Base-by-base conservation (phyloP, 2,113 vertebrate genomes). In the Pitta sordida region DNA sequence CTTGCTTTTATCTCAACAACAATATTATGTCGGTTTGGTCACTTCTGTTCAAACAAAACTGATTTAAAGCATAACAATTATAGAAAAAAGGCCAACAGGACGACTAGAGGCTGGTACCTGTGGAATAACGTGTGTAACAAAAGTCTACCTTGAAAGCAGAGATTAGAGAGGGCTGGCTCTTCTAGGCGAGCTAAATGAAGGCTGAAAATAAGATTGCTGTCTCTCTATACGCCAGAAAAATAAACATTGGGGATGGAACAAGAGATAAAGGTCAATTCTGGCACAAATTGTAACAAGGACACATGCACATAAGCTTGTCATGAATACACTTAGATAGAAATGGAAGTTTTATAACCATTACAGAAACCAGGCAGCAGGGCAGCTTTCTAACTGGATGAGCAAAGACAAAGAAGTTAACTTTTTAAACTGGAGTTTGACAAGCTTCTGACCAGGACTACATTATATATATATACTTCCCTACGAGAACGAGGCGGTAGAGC, bases 1-100 rank as follows among this genome's bases (percentile, higher is more conserved):
- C 55, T 88, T 74, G 67, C 79, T 94, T 94, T 96, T 69, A 94
- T 91, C 75, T 90, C 79, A 73, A 75, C 82, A 83, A 71, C 41
- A 80, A 43, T 62, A 90, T 73, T 59, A 76, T 23, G 46, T 53
- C 90, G 55, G 59, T 85, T 91, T 65, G 59, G 85, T 77, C 85
- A 88, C 21, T 77, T 69, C 64, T 5, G n/a, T 65, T 91, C 70
- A 80, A 76, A 65, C 26, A 77, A 85, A 91, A 65, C 43, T 36
- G 73, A 93, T 93, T 74, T 90, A 37, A 95, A 83, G 67, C 7
- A 11, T 51, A 91, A 86, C 59, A 80, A 80, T 48, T 79, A 68
- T 2, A 91, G 62, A 79, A 60, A 60, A n/a, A 86, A 73, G 67
- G 73, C 75, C 71, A 90, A 86, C 2, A 65, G 85, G 39, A 85